Evolutionary conservation across 2,113 vertebrate genomes (phyloP).

Genomic region (Apistogramma diplotaenia): DNA sequence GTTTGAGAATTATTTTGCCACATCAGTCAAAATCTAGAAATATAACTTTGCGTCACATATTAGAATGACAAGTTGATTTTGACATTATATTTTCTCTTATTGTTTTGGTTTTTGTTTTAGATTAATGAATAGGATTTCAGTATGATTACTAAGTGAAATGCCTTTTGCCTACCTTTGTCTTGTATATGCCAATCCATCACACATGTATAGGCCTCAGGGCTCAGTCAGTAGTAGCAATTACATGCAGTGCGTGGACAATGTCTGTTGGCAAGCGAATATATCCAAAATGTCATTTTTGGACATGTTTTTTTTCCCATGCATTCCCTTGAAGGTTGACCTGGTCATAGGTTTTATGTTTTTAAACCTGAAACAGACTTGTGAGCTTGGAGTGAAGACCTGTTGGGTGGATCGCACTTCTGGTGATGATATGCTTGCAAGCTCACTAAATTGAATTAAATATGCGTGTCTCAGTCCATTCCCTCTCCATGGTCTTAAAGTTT

Average conservation of each 20-base stretch:
- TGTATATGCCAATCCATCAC: slow-evolving; percentile 53
- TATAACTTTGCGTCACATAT: slow-evolving; percentile 51
- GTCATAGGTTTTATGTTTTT: slow-evolving; percentile 14
- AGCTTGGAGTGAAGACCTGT: slow-evolving; percentile 1
- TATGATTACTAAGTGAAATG: slow-evolving; percentile 47
- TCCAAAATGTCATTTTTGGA: background rate
- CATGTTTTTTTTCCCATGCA: slow-evolving; percentile 7
- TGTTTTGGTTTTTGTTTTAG: background rate
- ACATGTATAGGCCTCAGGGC: slow-evolving; percentile 30
- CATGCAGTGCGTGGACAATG: slow-evolving; percentile 33
- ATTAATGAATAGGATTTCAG: slow-evolving; percentile 35
- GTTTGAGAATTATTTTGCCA: slow-evolving; percentile 52
- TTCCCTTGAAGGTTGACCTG: slow-evolving; percentile 17
- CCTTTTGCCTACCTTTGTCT: slow-evolving; percentile 51
- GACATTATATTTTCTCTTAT: slow-evolving; percentile 19
- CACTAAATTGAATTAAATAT: background rate
- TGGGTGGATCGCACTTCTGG: background rate
- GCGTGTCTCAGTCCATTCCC: slow-evolving; percentile 6
- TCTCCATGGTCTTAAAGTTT: slow-evolving; percentile 44
- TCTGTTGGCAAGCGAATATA: slow-evolving; percentile 17
- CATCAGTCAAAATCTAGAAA: slow-evolving; percentile 50
- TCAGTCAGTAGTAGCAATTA: slow-evolving; percentile 30
- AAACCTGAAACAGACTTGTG: slow-evolving; percentile 13
- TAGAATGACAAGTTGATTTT: slow-evolving; percentile 46
- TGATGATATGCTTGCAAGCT: slow-evolving; percentile 5